phyloP scores from a whole-genome alignment of 2,797 vertebrate genomes.

The Dryobates pubescens region DNA sequence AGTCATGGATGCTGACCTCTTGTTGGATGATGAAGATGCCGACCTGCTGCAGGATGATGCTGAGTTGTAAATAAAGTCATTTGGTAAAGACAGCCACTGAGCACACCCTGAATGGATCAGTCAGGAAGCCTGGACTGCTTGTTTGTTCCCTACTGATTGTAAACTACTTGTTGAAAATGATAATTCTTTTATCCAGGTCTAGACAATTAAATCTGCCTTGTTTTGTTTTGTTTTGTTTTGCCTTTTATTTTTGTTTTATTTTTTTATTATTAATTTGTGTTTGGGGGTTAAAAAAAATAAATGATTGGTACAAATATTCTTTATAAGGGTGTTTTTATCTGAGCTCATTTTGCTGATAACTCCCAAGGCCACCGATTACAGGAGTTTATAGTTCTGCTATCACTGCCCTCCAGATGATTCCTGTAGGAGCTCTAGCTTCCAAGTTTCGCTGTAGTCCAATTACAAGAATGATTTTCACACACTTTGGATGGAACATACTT shows the following conservation, averaged over 20 bases:
- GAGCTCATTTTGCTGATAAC: conserved; percentile 62
- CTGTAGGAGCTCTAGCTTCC: conserved; percentile 17
- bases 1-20: conserved; percentile 78
- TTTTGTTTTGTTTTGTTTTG: not conserved
- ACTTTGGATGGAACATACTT: not conserved
- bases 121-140: conserved; percentile 73
- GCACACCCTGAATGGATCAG: conserved; percentile 52
- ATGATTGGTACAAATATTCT: conserved; percentile 77
- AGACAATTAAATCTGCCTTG: conserved; percentile 20
- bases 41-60: conserved; percentile 80
- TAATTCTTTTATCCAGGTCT: conserved; percentile 73
- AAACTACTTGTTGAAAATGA: conserved; percentile 79
- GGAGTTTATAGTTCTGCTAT: conserved; percentile 15
- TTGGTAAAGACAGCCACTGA: conserved; percentile 51
- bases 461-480: conserved; percentile 5
- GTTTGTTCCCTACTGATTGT: conserved; percentile 75
- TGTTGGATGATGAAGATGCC: conserved; percentile 80
- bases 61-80: conserved; percentile 76
- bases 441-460: conserved; percentile 1
- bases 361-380: conserved; percentile 23
- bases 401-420: conserved; percentile 33
- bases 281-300: conserved; percentile 67
- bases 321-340: conserved; percentile 76
- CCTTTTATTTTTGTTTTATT: conserved; percentile 29
- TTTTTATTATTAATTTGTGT: conserved; percentile 58